Evolutionary conservation across 2,113 vertebrate genomes (phyloP), one percentile per base, ranked within the genome.

Genomic region (Trochalopteron elliotii): DNA sequence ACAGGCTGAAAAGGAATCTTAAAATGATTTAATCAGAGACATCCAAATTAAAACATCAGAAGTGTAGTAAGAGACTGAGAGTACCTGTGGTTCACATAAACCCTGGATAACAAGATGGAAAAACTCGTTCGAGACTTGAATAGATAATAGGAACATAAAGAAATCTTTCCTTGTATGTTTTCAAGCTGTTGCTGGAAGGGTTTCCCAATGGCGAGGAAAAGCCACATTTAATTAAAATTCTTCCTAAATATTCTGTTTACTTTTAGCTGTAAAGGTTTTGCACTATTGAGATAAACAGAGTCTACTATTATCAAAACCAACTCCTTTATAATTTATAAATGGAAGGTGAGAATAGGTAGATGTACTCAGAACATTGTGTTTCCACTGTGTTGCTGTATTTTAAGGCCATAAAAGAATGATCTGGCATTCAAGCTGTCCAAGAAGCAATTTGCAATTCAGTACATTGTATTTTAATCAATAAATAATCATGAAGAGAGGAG

Each of bases 1-100:
- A 96, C 74, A 69, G 81, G 59, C 79, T 93, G 53, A 82, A 94
- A 97, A 89, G 72, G 78, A 96, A 67, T 74, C 31, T 80, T 89
- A 77, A 90, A 79, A 90, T 61, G 0, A 61, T 77, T 81, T 94
- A 63, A 52, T 79, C 67, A 93, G 42, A 91, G 14, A 17, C 27
- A 91, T 50, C 61, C 7, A 3, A 89, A 77, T 89, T 85, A 95
- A 89, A 96, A 78, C 30, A 91, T 89, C 79, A 83, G 28, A 35
- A 93, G 24, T 57, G 23, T 33, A 87, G 37, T 45, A 93, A 81
- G 53, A 95, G 74, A 5, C 44, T 75, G 64, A 90, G 91, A 87
- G 72, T 89, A 68, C 91, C 87, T 84, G 81, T 76, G 44, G 30
- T 75, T 87, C 63, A 88, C 44, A 64, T 77, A 94, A 96, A 90